Percentiles rank a stretch among this genome's conserved stretches.
phyloP scores from a whole-genome alignment of 2,888 invertebrate species.

The Ennomos quercinarius region DNA sequence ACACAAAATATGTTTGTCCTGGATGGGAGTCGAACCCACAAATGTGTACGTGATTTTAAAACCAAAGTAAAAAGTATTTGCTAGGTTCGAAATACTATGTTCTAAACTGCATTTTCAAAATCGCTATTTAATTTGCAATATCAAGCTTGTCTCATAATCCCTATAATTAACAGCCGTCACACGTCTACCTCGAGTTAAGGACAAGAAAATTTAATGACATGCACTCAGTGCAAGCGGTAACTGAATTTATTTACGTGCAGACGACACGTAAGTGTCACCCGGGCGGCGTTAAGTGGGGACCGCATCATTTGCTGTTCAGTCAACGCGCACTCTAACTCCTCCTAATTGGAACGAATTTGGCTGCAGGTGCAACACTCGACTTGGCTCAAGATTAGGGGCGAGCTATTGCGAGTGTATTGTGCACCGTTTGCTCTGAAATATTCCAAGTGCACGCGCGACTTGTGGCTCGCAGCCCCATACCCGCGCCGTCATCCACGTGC shows the following conservation, averaged over 20 bases:
- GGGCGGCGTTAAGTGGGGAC: slow-evolving; percentile 77
- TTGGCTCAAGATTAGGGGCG: slow-evolving; percentile 83
- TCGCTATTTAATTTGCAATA: slow-evolving; percentile 18
- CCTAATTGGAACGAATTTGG: slow-evolving; percentile 85
- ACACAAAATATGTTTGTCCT: no score
- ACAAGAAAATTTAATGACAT: slow-evolving; percentile 82
- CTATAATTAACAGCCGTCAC: slow-evolving; percentile 72
- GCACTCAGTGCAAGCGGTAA: slow-evolving; percentile 74
- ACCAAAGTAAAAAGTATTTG: no score
- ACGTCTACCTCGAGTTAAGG: slow-evolving; percentile 62
- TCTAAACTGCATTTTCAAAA: slow-evolving; percentile 35
- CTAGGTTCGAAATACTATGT: no score
- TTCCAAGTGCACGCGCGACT: slow-evolving; percentile 78
- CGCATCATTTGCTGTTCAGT: slow-evolving; percentile 84
- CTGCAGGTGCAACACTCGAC: slow-evolving; percentile 84
- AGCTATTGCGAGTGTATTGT: slow-evolving; percentile 79
- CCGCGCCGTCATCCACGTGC: slow-evolving; percentile 67
- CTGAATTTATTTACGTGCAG: slow-evolving; percentile 79
- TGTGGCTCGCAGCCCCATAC: slow-evolving; percentile 62
- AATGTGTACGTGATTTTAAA: no score
- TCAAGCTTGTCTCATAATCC: slow-evolving; percentile 54
- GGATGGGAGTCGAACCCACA: no score
- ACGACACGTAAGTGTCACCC: slow-evolving; percentile 77
- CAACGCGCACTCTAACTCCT: slow-evolving; percentile 81
- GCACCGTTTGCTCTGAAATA: slow-evolving; percentile 77